These are phyloP conservation scores for Nasonia vitripennis DNA, from an alignment of 1,140 invertebrate genomes.

Conservation along the genomic window DNA sequence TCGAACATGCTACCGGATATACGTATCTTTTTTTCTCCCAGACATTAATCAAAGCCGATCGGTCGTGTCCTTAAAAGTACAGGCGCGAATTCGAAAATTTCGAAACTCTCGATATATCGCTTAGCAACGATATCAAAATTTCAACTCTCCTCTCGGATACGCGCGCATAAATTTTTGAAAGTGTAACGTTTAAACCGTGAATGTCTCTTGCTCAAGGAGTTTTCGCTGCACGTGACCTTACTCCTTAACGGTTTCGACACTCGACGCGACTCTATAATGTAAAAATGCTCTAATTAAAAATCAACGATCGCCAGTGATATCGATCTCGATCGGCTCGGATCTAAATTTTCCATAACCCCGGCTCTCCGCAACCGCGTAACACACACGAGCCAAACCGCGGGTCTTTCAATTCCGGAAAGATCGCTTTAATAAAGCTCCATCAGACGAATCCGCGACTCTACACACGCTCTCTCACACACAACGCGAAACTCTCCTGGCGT, in stretches of 20 bases:
- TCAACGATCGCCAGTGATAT: background rate
- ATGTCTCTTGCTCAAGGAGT: slow-evolving; percentile 16
- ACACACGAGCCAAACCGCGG: no score
- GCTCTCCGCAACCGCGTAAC: no score
- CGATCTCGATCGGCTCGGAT: no score
- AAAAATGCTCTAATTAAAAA: slow-evolving; percentile 4
- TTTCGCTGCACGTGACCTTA: slow-evolving; percentile 26
- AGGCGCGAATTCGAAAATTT: background rate
- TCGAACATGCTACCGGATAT: background rate
- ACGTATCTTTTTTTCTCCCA: background rate
- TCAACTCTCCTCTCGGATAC: background rate
- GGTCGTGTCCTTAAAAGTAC: background rate
- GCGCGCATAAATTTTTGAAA: background rate
- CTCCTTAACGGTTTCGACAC: slow-evolving; percentile 3
- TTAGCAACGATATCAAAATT: background rate
- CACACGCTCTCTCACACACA: background rate
- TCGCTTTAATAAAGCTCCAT: no score
- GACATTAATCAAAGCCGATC: background rate
- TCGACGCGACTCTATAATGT: no score
- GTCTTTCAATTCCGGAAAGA: no score
- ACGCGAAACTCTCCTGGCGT: slow-evolving; percentile 23
- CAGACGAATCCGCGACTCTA: background rate
- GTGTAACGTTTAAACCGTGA: background rate
- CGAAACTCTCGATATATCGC: background rate
- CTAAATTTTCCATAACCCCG: no score